These are phyloP conservation scores for Drosophila orosa DNA, from an alignment of 1,140 invertebrate species.

Conservation along the genomic window DNA sequence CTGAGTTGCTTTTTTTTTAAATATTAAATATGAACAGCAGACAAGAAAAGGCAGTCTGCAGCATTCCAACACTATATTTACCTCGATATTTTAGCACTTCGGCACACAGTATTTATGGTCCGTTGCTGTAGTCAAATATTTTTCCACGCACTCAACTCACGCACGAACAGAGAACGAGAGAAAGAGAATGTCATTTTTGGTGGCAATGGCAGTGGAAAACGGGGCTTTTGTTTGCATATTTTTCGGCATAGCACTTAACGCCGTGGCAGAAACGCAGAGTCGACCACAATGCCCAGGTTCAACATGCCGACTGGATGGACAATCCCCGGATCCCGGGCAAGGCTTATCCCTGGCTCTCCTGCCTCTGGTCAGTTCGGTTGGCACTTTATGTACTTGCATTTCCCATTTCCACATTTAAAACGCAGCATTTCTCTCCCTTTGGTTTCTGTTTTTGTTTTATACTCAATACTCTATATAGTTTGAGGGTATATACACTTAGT, in stretches of 20 bases:
- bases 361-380: conserved; percentile 31
- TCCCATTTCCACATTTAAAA: conserved; percentile 65
- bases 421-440: conserved; percentile 23
- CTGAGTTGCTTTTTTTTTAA: neutral
- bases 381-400: conserved; percentile 61
- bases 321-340: conserved; percentile 23
- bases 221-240: conserved; percentile 59
- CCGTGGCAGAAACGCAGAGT: conserved; percentile 28
- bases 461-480: neutral
- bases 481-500: neutral
- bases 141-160: conserved; percentile 43
- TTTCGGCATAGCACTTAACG: conserved; percentile 60
- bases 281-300: conserved; percentile 66
- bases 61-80: neutral
- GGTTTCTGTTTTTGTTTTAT: conserved; percentile 15
- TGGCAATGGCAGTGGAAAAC: conserved; percentile 23
- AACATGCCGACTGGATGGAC: conserved; percentile 18
- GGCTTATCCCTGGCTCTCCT: conserved; percentile 57
- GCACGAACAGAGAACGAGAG: conserved; percentile 2
- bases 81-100: conserved; percentile 10
- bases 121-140: conserved; percentile 44
- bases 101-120: conserved; percentile 34
- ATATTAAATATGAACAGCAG: neutral
- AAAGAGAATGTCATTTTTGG: neutral
- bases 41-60: neutral